Evolutionary conservation across 2,888 invertebrate species (phyloP).

Genomic region (Thelaira solivaga): DNA sequence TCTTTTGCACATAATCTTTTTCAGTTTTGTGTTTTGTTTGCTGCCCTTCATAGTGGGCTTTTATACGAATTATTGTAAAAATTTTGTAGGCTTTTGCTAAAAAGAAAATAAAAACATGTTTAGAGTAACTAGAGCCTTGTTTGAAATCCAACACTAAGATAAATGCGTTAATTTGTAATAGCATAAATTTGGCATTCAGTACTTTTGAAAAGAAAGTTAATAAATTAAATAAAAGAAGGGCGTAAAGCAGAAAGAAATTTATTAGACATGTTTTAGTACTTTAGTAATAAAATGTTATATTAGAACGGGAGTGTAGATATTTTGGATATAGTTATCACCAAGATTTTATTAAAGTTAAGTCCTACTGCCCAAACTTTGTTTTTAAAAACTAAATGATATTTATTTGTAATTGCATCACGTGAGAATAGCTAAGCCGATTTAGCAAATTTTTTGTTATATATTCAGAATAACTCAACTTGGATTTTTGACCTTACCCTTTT

Average conservation of each 20-base stretch:
- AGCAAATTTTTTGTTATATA: too few relatives aligned
- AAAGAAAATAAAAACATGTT: neutral
- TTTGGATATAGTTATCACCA: too few relatives aligned
- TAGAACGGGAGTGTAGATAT: too few relatives aligned
- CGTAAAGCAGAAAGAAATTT: neutral
- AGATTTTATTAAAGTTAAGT: too few relatives aligned
- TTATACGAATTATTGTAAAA: neutral
- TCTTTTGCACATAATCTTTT: neutral
- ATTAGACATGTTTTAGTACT: neutral
- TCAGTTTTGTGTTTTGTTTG: neutral
- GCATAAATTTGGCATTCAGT: conserved; percentile 1
- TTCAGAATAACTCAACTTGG: too few relatives aligned
- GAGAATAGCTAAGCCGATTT: too few relatives aligned
- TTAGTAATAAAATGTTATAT: too few relatives aligned
- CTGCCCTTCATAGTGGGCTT: neutral
- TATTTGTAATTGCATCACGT: too few relatives aligned
- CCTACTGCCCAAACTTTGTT: too few relatives aligned
- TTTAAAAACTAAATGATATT: too few relatives aligned
- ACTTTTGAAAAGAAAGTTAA: conserved; percentile 28
- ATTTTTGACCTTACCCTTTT: too few relatives aligned
- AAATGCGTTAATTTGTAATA: conserved; percentile 54
- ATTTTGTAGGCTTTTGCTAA: neutral
- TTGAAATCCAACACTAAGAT: conserved; percentile 15
- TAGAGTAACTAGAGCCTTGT: neutral
- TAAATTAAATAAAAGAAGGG: conserved; percentile 12